Base-by-base conservation (phyloP, 2,888 invertebrate species). In the Drosophila flavopinicola region DNA sequence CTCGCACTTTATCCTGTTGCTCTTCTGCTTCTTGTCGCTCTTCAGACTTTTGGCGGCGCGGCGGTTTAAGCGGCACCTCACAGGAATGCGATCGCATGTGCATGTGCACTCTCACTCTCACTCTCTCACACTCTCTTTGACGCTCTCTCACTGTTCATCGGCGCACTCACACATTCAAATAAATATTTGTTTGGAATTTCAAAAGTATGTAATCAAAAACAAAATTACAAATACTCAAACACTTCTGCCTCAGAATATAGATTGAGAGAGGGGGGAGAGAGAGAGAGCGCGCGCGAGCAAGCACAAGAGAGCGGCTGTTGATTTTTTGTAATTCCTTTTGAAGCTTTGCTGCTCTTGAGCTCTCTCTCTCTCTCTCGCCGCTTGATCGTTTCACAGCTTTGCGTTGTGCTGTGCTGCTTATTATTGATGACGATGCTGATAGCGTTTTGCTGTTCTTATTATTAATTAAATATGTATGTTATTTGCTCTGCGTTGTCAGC, bases 1-100 rank as follows among this genome's bases (percentile, higher is more conserved):
- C 25, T 29, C 37, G 37, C 30, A 25, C 49, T 48, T 41, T 44
- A 30, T 39, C 56, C 57, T 51, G 53, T 41, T 52, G 45, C 33
- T 52, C 54, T 39, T 60, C 20, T 53, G 11, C 44, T 38, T n/a
- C n/a, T n/a, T n/a, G n/a, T n/a, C n/a, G 65, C 41, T 48, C 56
- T 32, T 44, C 37, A 20, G 33, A 61, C 61, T 65, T 59, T 33
- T 60, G 53, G 42, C 76, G 67, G 30, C 75, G 73, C 48, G 86
- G 75, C 52, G 82, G 70, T 65, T 65, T 77, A 15, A 71, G 69
- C 53, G 88, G 82, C 63, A 70, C 56, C 37, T 75, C 75, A 42
- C 41, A 37, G 6, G 20, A 38, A 37, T 30, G 29, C 17, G 74
- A 63, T 59, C 53, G 75, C 76, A 76, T 76, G 74, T 74, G 75